Conservation (phyloP, 64 coral and sea anemone species). For the Montipora sp. region DNA sequence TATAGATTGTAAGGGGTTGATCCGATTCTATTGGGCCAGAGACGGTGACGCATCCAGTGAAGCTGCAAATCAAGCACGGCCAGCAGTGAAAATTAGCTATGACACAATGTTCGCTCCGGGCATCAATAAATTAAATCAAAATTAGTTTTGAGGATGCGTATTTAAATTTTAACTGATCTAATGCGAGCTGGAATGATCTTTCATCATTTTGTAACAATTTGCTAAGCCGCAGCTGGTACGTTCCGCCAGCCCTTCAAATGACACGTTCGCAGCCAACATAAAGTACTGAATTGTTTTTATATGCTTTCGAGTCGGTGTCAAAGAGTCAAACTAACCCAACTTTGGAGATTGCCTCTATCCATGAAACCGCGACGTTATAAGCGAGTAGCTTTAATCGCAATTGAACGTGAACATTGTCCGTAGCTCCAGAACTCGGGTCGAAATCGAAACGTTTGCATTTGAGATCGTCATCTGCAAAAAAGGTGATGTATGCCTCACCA, state of each 20-base stretch:
- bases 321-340: neutral
- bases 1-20: neutral
- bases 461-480: neutral
- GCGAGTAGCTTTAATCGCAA: neutral
- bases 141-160: too few relatives aligned
- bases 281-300: too few relatives aligned
- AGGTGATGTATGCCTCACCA: neutral
- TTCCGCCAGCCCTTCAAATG: too few relatives aligned
- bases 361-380: conserved; percentile 79
- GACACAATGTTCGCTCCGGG: neutral
- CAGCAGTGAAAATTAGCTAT: neutral
- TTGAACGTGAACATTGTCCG: neutral
- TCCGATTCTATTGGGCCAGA: conserved; percentile 61
- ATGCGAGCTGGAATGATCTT: too few relatives aligned
- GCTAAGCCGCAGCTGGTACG: too few relatives aligned
- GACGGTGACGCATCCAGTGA: conserved; percentile 76
- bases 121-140: neutral
- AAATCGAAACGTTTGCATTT: conserved; percentile 5
- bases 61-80: conserved; percentile 2
- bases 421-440: neutral
- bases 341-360: conserved; percentile 70
- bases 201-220: too few relatives aligned
- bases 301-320: too few relatives aligned
- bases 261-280: too few relatives aligned
- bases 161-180: too few relatives aligned